These are phyloP conservation scores for Serilophus lunatus DNA, from an alignment of 2,113 vertebrate genomes.

Conservation along the genomic window DNA sequence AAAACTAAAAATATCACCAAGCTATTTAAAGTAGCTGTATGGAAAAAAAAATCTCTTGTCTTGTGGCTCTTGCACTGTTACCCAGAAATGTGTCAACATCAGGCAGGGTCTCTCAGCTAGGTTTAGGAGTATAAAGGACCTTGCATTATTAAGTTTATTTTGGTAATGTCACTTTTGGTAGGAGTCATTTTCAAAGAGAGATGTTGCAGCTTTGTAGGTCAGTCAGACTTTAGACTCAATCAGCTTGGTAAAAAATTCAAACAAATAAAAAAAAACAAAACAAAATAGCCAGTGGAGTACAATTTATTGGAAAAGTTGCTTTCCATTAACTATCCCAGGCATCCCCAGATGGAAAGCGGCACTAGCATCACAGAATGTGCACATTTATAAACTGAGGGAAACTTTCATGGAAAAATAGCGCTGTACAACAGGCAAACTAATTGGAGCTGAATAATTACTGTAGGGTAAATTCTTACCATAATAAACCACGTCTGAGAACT, in stretches of 20 bases:
- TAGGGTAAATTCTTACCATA: background rate
- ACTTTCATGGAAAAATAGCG: background rate
- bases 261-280: background rate
- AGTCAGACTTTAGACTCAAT: background rate
- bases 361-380: background rate
- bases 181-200: background rate
- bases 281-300: background rate
- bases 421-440: background rate
- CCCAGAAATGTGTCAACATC: background rate
- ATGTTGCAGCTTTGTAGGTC: background rate
- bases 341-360: background rate
- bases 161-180: background rate
- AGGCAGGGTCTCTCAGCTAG: background rate
- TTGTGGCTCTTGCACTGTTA: background rate
- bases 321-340: background rate
- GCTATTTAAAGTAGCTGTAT: background rate
- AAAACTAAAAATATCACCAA: constrained; percentile 7
- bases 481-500: background rate
- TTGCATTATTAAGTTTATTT: background rate
- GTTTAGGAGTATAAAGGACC: background rate
- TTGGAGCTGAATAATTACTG: background rate
- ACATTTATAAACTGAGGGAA: background rate
- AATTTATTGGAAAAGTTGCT: background rate
- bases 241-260: background rate
- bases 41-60: background rate